These are phyloP conservation scores for Anseranas semipalmata DNA, from an alignment of 2,113 vertebrate species.

Conservation along the genomic window DNA sequence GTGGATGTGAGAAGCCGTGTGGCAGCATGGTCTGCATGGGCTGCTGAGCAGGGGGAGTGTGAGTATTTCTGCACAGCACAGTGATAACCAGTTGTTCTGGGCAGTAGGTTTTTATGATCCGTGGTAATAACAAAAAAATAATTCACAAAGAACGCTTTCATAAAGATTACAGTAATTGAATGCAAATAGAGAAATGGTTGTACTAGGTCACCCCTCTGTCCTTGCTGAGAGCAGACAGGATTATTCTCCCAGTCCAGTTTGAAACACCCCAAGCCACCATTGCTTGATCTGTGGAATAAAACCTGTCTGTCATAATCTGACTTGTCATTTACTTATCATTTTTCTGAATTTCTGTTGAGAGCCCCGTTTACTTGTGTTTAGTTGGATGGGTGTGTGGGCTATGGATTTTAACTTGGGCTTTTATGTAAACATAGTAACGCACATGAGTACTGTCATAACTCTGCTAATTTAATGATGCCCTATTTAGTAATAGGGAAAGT, in stretches of 20 bases:
- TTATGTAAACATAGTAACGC: not conserved
- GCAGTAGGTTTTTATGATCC: not conserved
- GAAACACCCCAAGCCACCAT: not conserved
- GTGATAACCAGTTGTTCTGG: accelerated
- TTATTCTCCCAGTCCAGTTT: not conserved
- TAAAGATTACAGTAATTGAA: not conserved
- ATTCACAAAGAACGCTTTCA: accelerated
- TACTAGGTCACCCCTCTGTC: not conserved
- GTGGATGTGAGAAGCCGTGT: slow-evolving; percentile 86
- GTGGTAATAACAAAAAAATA: accelerated
- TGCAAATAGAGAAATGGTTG: not conserved
- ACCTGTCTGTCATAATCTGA: not conserved
- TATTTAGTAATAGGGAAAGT: not conserved
- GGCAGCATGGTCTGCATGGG: slow-evolving; percentile 89
- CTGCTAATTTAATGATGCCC: not conserved
- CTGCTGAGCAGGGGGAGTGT: slow-evolving; percentile 88
- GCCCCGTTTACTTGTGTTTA: not conserved
- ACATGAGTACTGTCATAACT: not conserved
- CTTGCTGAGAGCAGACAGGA: not conserved
- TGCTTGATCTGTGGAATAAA: not conserved
- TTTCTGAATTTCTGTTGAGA: not conserved
- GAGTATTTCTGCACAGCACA: slow-evolving; percentile 34
- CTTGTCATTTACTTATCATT: not conserved
- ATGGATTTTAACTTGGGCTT: not conserved
- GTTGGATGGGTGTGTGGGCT: not conserved